A percentile compares a stretch with the other conserved stretches of the same genome.
Evolutionary conservation across 1,140 invertebrate species (phyloP).

Genomic region (Eumaeus atala): DNA sequence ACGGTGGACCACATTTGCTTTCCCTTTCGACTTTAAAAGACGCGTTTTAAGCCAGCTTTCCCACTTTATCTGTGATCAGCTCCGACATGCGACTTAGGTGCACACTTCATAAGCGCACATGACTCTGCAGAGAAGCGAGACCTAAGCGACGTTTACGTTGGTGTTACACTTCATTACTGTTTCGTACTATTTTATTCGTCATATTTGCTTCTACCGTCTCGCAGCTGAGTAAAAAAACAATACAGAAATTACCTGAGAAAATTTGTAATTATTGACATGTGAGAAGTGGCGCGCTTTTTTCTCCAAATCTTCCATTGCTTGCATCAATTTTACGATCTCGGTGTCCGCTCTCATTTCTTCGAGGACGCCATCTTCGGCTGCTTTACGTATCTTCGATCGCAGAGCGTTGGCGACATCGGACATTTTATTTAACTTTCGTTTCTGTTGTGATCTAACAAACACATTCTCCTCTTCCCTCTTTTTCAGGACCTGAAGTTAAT

Average conservation of each 20-base stretch:
- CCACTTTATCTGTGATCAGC: too few species aligned
- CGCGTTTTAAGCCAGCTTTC: too few species aligned
- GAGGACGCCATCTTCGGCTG: constrained; percentile 72
- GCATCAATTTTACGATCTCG: constrained; percentile 78
- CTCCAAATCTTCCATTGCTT: constrained; percentile 79
- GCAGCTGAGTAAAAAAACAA: too few species aligned
- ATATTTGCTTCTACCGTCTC: too few species aligned
- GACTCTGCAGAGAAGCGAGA: too few species aligned
- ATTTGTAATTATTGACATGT: constrained; percentile 60
- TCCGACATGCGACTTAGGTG: too few species aligned
- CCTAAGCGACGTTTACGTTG: too few species aligned
- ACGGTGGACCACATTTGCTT: too few species aligned
- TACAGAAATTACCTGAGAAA: constrained; percentile 38
- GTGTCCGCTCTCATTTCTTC: constrained; percentile 75
- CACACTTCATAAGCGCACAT: too few species aligned
- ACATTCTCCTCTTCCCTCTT: constrained; percentile 90
- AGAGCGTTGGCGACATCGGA: constrained; percentile 81
- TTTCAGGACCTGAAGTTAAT: constrained; percentile 79
- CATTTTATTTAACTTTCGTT: constrained; percentile 86
- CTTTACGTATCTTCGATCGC: constrained; percentile 76
- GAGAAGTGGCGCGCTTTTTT: constrained; percentile 80
- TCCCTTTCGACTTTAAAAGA: too few species aligned
- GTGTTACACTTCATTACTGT: background rate
- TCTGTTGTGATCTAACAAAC: constrained; percentile 87
- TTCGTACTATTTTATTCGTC: background rate